phyloP scores from a whole-genome alignment of 1,140 invertebrate genomes.

The Psix sp. region DNA sequence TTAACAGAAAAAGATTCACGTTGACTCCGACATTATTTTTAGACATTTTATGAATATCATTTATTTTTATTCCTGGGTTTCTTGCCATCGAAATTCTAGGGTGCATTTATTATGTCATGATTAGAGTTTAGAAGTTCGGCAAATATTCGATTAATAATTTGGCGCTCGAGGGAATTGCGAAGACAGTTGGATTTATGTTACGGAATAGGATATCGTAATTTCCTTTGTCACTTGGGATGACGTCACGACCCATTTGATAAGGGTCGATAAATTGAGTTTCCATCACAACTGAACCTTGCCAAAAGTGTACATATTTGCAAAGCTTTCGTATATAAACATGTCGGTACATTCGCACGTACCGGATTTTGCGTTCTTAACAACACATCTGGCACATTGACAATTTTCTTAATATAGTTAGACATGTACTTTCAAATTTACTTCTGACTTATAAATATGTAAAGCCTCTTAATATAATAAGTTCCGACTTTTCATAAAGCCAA shows the following conservation, averaged over 20 bases:
- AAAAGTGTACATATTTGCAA: conserved; percentile 8
- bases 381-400: conserved; percentile 24
- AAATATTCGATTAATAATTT: no score
- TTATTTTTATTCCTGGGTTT: no score
- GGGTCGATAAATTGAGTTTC: no score
- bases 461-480: no score
- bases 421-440: conserved; percentile 1
- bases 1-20: conserved; percentile 20
- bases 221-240: no score
- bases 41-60: background rate
- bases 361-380: conserved; percentile 27
- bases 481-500: no score
- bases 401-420: conserved; percentile 16
- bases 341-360: conserved; percentile 3
- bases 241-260: no score
- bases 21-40: conserved; percentile 13
- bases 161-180: background rate
- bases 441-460: conserved; percentile 10
- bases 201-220: no score
- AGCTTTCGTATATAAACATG: conserved; percentile 3
- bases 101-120: background rate
- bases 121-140: background rate
- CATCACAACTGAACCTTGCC: no score
- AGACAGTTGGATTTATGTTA: no score
- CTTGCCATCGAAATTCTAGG: no score